Percentiles rank a stretch among this genome's conserved stretches.
Evolutionary conservation across 2,888 invertebrate genomes (phyloP).

Genomic region (Euproctis similis): DNA sequence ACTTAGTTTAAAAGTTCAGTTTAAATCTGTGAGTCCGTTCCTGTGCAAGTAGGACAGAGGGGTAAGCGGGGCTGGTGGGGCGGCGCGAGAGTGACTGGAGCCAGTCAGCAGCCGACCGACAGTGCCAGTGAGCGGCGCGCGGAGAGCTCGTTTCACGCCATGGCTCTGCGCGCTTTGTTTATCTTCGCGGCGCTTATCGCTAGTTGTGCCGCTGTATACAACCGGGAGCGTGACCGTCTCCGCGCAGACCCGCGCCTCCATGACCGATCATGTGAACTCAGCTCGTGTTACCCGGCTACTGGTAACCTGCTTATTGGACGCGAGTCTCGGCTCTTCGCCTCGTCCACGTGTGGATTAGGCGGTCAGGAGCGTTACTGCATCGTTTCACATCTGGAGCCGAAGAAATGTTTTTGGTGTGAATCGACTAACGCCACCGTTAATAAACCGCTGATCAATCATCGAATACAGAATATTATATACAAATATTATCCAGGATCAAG

Average conservation of each 20-base stretch:
- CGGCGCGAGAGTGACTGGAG: conserved; percentile 41
- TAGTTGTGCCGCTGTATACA: conserved; percentile 54
- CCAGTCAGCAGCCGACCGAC: conserved; percentile 42
- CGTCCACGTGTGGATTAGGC: conserved; percentile 94
- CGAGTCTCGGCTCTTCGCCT: conserved; percentile 88
- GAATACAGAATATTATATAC: conserved; percentile 94
- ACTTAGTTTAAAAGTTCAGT: no score
- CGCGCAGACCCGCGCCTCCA: conserved; percentile 71
- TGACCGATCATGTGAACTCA: conserved; percentile 92
- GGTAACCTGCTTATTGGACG: conserved; percentile 98
- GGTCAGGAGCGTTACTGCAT: conserved; percentile 94
- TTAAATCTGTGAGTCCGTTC: conserved; percentile 43
- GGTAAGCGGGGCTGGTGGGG: conserved; percentile 30
- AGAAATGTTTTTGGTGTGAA: conserved; percentile 98
- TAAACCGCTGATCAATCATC: conserved; percentile 85
- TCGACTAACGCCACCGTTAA: conserved; percentile 81
- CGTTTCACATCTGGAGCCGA: conserved; percentile 93
- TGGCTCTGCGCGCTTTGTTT: conserved; percentile 64
- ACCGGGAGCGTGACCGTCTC: conserved; percentile 52
- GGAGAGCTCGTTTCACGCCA: conserved; percentile 53
- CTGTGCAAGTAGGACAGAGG: conserved; percentile 49
- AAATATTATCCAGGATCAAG: conserved; percentile 83
- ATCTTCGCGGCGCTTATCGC: conserved; percentile 56
- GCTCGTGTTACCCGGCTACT: conserved; percentile 99
- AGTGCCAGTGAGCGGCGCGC: conserved; percentile 64